Percentiles rank a stretch among this genome's conserved stretches.
These are phyloP conservation scores for Microplitis manilae DNA, from an alignment of 2,888 invertebrate genomes.

Conservation along the genomic window DNA sequence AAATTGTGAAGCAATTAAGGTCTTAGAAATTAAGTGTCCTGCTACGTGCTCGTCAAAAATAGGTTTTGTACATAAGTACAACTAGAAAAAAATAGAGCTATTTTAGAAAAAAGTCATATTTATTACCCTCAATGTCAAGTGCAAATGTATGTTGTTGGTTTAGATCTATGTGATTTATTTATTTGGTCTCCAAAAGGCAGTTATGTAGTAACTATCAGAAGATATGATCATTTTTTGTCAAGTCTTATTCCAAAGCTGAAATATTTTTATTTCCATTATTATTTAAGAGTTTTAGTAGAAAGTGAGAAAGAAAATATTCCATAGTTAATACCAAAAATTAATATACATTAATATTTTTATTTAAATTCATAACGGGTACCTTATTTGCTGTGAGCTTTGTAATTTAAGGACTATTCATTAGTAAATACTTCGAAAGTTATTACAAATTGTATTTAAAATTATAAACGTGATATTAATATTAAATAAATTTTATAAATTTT, in stretches of 20 bases:
- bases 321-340: too few relatives aligned
- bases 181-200: conserved; percentile 24
- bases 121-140: conserved; percentile 40
- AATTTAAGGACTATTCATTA: too few relatives aligned
- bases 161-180: conserved; percentile 35
- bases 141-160: conserved; percentile 35
- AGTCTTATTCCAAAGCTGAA: conserved; percentile 9
- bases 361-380: too few relatives aligned
- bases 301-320: not conserved
- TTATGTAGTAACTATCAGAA: not conserved
- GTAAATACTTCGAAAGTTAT: too few relatives aligned
- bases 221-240: conserved; percentile 21
- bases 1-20: conserved; percentile 29
- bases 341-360: too few relatives aligned
- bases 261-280: not conserved
- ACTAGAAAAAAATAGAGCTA: not conserved
- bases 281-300: not conserved
- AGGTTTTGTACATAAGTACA: too few relatives aligned
- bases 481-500: too few relatives aligned
- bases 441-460: too few relatives aligned
- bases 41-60: conserved; percentile 29
- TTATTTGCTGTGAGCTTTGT: too few relatives aligned
- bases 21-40: conserved; percentile 49
- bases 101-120: not conserved
- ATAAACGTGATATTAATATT: too few relatives aligned